Conservation (phyloP, 1,140 invertebrate genomes). For the Leptoteleia sp. region DNA sequence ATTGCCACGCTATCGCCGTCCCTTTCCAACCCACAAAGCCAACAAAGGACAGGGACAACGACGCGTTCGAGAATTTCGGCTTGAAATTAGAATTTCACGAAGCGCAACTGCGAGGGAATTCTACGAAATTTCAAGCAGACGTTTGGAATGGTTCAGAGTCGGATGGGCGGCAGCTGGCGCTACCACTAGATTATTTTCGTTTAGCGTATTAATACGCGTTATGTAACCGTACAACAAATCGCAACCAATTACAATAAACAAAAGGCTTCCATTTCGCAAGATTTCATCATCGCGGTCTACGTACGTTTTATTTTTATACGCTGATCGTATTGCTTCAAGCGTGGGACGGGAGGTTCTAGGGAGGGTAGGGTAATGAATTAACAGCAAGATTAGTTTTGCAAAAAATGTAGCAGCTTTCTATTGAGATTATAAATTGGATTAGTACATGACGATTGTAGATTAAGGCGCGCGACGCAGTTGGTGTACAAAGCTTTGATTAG, state of each 20-base stretch:
- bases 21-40: not conserved
- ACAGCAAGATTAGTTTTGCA: constrained; percentile 33
- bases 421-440: not conserved
- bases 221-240: constrained; percentile 74
- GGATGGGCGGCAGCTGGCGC: constrained; percentile 65
- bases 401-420: constrained; percentile 17
- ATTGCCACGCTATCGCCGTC: too few relatives aligned
- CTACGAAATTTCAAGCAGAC: constrained; percentile 44
- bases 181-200: constrained; percentile 72
- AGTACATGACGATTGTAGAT: constrained; percentile 11
- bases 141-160: constrained; percentile 60
- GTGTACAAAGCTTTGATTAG: constrained; percentile 10
- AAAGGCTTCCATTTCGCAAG: constrained; percentile 48
- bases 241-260: constrained; percentile 78
- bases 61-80: not conserved
- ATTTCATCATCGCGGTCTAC: not conserved
- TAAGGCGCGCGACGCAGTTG: not conserved
- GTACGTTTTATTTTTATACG: constrained; percentile 23
- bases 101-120: constrained; percentile 1
- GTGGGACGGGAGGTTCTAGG: constrained; percentile 31
- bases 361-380: constrained; percentile 23
- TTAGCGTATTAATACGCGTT: constrained; percentile 73
- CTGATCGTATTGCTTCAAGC: constrained; percentile 16
- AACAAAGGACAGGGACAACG: not conserved
- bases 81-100: constrained; percentile 32